phyloP scores from a whole-genome alignment of 2,797 vertebrate genomes.

The Adrianichthys oophorus region DNA sequence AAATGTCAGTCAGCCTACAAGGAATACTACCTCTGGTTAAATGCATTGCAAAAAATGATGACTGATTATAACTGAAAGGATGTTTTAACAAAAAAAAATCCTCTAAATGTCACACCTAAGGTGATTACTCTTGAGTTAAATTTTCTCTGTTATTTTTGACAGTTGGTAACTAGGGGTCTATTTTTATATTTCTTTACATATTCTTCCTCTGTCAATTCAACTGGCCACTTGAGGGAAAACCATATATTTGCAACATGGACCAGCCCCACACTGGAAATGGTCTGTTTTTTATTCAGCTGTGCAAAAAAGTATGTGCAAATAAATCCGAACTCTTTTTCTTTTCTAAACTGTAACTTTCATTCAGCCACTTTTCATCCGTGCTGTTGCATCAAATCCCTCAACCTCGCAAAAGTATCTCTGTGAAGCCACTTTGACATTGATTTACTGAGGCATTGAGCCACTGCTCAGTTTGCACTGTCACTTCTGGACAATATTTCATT shows the following conservation, averaged over 20 bases:
- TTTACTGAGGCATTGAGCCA: background rate
- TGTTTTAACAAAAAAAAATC: no score
- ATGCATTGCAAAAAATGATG: no score
- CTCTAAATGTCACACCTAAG: no score
- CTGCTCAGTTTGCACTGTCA: constrained; percentile 1
- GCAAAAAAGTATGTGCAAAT: background rate
- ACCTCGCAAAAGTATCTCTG: background rate
- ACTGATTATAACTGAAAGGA: no score
- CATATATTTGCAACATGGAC: background rate
- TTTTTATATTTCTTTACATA: no score
- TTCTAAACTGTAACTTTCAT: constrained; percentile 6
- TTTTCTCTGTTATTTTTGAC: no score
- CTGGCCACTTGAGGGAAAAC: no score
- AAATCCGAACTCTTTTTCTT: background rate
- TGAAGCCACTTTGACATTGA: constrained; percentile 3
- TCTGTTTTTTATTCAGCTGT: constrained; percentile 1
- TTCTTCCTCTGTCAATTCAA: no score
- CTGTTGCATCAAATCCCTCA: background rate
- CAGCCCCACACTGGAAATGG: background rate
- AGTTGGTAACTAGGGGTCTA: no score
- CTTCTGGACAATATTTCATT: background rate
- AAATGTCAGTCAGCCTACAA: no score
- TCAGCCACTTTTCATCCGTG: background rate
- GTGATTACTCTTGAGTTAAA: no score
- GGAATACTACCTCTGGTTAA: no score